Evolutionary conservation across 2,888 invertebrate species (phyloP).

Genomic region (Heteromyza rotundicornis): DNA sequence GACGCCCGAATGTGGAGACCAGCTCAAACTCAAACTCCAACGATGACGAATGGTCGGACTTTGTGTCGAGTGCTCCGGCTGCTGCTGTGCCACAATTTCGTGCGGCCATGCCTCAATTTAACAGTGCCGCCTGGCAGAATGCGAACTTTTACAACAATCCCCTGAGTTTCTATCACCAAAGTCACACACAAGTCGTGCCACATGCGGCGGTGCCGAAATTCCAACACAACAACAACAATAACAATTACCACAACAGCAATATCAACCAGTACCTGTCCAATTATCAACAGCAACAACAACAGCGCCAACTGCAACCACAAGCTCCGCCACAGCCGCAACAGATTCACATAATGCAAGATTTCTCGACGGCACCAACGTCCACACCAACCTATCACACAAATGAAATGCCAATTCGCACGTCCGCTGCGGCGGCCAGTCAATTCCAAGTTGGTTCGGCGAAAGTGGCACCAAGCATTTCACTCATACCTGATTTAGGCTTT

Average conservation of each 20-base stretch:
- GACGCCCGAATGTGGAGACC: constrained; percentile 27
- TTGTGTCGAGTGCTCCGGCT: constrained; percentile 64
- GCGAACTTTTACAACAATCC: constrained; percentile 60
- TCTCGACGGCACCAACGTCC: constrained; percentile 50
- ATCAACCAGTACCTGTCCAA: constrained; percentile 22
- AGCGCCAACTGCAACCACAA: constrained; percentile 22
- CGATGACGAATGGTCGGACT: constrained; percentile 68
- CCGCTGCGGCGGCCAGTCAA: constrained; percentile 32
- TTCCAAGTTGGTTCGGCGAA: constrained; percentile 55
- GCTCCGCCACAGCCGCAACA: constrained; percentile 38
- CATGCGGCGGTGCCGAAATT: constrained; percentile 25
- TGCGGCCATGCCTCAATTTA: constrained; percentile 48
- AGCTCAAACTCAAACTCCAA: constrained; percentile 18
- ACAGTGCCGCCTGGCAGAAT: constrained; percentile 59
- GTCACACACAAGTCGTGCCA: constrained; percentile 46
- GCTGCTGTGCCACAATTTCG: not conserved
- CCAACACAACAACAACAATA: constrained; percentile 30
- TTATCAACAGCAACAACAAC: constrained; percentile 5
- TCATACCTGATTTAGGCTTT: constrained; percentile 67
- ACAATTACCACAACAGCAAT: constrained; percentile 31
- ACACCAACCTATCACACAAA: constrained; percentile 27
- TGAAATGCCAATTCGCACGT: constrained; percentile 33
- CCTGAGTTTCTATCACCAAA: constrained; percentile 54
- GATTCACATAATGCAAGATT: constrained; percentile 59
- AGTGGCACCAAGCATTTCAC: constrained; percentile 63